These are phyloP conservation scores for Cheilosia urbana DNA, from an alignment of 2,888 invertebrate genomes.

Conservation along the genomic window DNA sequence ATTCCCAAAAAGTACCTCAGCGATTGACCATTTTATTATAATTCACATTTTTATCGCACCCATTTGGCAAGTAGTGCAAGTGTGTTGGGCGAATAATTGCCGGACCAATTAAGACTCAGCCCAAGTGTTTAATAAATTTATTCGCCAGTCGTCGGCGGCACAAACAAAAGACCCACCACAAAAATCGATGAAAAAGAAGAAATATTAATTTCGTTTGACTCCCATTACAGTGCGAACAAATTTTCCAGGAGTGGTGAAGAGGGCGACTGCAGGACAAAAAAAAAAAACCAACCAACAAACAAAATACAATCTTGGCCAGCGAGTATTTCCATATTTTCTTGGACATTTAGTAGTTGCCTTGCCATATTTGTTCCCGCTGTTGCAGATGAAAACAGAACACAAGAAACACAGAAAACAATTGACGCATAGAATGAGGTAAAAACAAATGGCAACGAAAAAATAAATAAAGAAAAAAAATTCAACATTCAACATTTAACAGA, in stretches of 20 bases:
- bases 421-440: conserved; percentile 26
- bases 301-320: neutral
- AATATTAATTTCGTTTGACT: conserved; percentile 39
- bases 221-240: neutral
- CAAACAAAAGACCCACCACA: neutral
- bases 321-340: conserved; percentile 33
- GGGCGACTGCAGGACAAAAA: neutral
- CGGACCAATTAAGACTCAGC: conserved; percentile 27
- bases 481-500: conserved; percentile 35
- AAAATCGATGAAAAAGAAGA: conserved; percentile 6
- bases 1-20: conserved; percentile 1
- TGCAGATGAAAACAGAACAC: neutral
- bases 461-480: conserved; percentile 3
- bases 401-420: conserved; percentile 26
- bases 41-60: neutral
- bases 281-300: conserved; percentile 2
- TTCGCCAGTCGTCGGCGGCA: neutral
- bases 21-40: conserved; percentile 12
- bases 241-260: neutral
- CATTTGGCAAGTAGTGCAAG: neutral
- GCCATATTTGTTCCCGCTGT: conserved; percentile 26
- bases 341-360: conserved; percentile 28
- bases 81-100: conserved; percentile 25
- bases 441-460: neutral
- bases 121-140: conserved; percentile 19